phyloP scores from a whole-genome alignment of 1,140 invertebrate species.

The Gryllus bimaculatus region DNA sequence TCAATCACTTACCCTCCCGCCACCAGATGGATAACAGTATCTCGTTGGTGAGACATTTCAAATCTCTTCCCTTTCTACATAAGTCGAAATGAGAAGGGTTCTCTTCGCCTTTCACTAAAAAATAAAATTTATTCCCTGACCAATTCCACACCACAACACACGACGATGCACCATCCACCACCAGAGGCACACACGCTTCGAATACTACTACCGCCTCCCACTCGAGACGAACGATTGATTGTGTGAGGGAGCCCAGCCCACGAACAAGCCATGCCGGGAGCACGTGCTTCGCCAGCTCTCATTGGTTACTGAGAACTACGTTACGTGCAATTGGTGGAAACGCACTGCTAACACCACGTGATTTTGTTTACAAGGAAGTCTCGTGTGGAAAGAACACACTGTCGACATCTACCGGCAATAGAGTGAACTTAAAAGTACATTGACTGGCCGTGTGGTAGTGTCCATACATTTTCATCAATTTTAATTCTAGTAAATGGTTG shows the following conservation, averaged over 20 bases:
- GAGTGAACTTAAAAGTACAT: not conserved
- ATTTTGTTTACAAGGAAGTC: conserved; percentile 19
- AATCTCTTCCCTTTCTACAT: conserved; percentile 7
- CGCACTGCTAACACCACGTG: conserved; percentile 9
- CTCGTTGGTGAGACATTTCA: conserved; percentile 36
- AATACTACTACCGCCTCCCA: not conserved
- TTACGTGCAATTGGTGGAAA: conserved; percentile 13
- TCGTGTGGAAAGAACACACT: not conserved
- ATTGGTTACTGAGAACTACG: conserved; percentile 15
- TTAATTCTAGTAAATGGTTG: too few relatives aligned
- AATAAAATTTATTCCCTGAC: not conserved
- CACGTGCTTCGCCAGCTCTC: conserved; percentile 13
- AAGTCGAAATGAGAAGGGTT: not conserved
- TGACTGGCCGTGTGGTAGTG: too few relatives aligned
- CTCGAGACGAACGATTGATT: not conserved
- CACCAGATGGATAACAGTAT: conserved; percentile 75
- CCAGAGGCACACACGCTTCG: not conserved
- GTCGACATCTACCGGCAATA: not conserved
- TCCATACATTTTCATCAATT: too few relatives aligned
- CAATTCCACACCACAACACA: not conserved
- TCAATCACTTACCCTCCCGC: conserved; percentile 65
- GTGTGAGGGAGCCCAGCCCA: not conserved
- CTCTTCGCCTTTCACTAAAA: not conserved
- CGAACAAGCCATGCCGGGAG: conserved; percentile 7
- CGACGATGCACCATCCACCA: not conserved